Percentiles rank a stretch among this genome's conserved stretches.
These are phyloP conservation scores for Epirrita christyi DNA, from an alignment of 2,888 invertebrate species.

Conservation along the genomic window DNA sequence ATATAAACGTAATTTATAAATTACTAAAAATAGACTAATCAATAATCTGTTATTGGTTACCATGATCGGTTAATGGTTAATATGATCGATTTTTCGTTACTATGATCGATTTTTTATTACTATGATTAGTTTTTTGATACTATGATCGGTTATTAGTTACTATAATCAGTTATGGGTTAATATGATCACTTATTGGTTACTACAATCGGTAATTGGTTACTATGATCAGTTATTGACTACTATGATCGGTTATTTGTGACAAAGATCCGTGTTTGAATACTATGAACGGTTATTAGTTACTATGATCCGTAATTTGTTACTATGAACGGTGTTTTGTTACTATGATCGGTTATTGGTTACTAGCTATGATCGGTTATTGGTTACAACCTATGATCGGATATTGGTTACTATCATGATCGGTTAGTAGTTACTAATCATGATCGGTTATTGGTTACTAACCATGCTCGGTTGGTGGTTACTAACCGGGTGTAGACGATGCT, in stretches of 20 bases:
- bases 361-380: neutral
- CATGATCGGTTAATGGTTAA: neutral
- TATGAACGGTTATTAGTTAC: neutral
- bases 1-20: constrained; percentile 68
- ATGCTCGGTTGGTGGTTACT: constrained; percentile 7
- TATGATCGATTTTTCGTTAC: neutral
- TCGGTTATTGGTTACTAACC: neutral
- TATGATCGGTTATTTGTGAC: neutral
- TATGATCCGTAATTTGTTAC: neutral
- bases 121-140: neutral
- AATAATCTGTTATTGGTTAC: too few relatives aligned
- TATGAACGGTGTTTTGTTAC: too few relatives aligned
- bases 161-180: neutral
- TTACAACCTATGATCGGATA: neutral
- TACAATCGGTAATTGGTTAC: neutral
- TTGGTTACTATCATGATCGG: neutral
- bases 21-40: too few relatives aligned
- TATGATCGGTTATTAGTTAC: neutral
- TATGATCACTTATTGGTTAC: neutral
- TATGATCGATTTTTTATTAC: constrained; percentile 1
- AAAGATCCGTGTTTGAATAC: too few relatives aligned
- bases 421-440: neutral
- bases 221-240: neutral
- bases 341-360: neutral
- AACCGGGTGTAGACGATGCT: constrained; percentile 55